Conservation (phyloP, 1,140 invertebrate genomes). For the Drosophila albomicans region DNA sequence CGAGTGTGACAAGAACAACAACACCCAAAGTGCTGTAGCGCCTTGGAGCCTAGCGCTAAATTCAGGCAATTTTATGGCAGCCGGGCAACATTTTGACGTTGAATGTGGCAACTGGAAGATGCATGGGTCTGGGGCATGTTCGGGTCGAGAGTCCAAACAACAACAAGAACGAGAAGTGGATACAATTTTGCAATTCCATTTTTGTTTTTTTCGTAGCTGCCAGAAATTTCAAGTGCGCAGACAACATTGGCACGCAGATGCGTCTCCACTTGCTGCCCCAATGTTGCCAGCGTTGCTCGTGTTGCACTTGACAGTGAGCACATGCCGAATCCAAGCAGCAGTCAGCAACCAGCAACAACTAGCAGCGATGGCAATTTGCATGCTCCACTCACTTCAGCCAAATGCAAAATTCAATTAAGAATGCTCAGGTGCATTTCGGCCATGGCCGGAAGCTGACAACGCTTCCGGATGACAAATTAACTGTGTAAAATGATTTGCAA, state of each 20-base stretch:
- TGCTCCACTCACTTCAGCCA: conserved; percentile 28
- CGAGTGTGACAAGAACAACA: too few species aligned
- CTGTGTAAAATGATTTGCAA: conserved; percentile 60
- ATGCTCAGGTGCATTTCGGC: conserved; percentile 66
- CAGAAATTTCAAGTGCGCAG: conserved; percentile 65
- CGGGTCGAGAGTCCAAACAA: conserved; percentile 42
- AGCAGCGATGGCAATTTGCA: conserved; percentile 29
- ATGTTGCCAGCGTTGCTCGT: neutral
- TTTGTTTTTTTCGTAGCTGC: conserved; percentile 12
- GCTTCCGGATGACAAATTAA: conserved; percentile 74
- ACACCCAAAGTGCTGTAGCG: conserved; percentile 11
- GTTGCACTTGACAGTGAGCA: conserved; percentile 54
- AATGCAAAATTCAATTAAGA: conserved; percentile 72
- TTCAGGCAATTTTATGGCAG: conserved; percentile 82
- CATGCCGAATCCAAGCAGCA: conserved; percentile 32
- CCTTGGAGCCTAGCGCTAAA: conserved; percentile 71
- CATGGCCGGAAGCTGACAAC: conserved; percentile 61
- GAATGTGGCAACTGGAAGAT: conserved; percentile 75
- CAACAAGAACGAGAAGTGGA: neutral
- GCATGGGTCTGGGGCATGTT: conserved; percentile 60
- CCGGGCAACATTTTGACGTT: conserved; percentile 68
- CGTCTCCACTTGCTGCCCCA: conserved; percentile 15
- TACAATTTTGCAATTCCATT: conserved; percentile 5
- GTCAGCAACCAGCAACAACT: conserved; percentile 3
- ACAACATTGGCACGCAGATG: conserved; percentile 66